These are phyloP conservation scores for Zeugodacus cucurbitae DNA, from an alignment of 1,140 invertebrate species.

Conservation along the genomic window DNA sequence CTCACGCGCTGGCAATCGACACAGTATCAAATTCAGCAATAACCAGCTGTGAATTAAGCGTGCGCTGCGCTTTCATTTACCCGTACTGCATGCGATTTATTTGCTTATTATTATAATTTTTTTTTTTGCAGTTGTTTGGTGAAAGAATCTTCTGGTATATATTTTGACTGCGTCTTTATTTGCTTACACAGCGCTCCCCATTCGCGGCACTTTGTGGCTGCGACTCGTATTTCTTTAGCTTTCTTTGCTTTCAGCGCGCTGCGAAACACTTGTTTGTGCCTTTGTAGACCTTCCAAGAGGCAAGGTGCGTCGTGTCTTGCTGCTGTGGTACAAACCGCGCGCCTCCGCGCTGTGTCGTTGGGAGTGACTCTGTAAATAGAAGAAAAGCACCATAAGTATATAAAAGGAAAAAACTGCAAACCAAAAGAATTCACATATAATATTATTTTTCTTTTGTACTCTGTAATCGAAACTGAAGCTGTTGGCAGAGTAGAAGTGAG, in stretches of 20 bases:
- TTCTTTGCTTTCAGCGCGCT: not conserved
- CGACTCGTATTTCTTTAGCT: not conserved
- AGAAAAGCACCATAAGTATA: not conserved
- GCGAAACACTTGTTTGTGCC: not conserved
- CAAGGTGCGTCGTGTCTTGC: not conserved
- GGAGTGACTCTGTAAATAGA: not conserved
- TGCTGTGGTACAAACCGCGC: not conserved
- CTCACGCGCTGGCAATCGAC: not conserved
- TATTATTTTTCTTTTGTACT: slow-evolving; percentile 6
- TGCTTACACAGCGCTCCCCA: not conserved
- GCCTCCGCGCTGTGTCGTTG: not conserved
- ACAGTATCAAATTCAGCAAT: slow-evolving; percentile 32
- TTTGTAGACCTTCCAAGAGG: not conserved
- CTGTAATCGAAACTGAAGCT: not conserved
- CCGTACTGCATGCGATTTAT: not conserved
- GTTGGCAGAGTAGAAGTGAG: not conserved
- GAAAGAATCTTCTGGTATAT: not conserved
- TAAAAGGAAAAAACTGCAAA: not conserved
- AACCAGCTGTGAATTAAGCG: not conserved
- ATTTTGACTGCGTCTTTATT: slow-evolving; percentile 29
- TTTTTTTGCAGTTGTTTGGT: not conserved
- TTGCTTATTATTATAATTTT: not conserved
- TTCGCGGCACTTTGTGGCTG: not conserved
- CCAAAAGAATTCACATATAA: slow-evolving; percentile 26
- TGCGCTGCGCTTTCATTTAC: not conserved